Base-by-base conservation (phyloP, 2,888 invertebrate species). In the Nemotelus pantherinus region DNA sequence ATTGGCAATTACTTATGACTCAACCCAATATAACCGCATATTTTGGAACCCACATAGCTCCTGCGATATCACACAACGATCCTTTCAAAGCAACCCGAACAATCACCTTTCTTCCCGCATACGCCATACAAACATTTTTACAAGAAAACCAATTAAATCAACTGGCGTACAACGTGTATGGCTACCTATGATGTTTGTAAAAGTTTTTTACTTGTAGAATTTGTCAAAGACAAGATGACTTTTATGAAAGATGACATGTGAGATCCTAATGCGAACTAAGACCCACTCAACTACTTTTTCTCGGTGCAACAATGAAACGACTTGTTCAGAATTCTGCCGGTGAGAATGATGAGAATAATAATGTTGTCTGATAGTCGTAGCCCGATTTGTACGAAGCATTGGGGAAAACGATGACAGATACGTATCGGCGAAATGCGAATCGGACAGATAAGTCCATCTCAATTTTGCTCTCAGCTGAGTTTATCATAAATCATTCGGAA, bases 201-300 rank as follows among this genome's bases (percentile, higher is more conserved):
- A 77, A 43, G 63, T 77, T 77, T 63, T 60, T 65, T 76, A 63
- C 58, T 25, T 10, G 70, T 64, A 80, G 82, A 82, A 82, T 82
- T 82, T 82, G 82, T 82, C 82, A 82, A 81, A 81, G 82, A 80
- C 80, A 80, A 81, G 81, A 81, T 81, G 82, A 80, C 79, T 81
- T 81, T 80, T 81, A 81, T 77, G 81, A 81, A 82, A 82, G 82
- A 82, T 82, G 82, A 82, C 82, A 82, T 81, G 80, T 80, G 82
- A 81, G 81, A 80, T 80, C 80, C 81, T 80, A 78, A 80, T 80
- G 79, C 81, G 79, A 80, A 79, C 78, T 80, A 25, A 60, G 57
- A 60, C 70, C 43, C 39, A 63, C 47, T 48, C 48, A 4, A 48
- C 74, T 60, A 50, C 60, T 74, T 74, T 74, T 74, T 74, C 41